phyloP scores from a whole-genome alignment of 2,888 invertebrate genomes.

The Selenia dentaria region DNA sequence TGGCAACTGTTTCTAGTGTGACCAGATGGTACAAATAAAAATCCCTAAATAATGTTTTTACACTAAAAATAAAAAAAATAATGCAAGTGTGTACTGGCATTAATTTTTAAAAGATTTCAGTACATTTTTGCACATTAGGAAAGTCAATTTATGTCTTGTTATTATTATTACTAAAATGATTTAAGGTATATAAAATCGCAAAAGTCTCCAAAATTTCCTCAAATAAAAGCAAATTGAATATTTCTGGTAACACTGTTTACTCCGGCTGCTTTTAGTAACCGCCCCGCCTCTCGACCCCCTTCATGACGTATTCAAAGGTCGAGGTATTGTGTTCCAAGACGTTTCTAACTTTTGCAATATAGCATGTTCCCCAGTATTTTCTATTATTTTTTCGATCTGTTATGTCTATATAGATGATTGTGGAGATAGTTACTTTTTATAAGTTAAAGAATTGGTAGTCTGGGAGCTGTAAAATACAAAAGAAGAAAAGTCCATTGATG shows the following conservation, averaged over 20 bases:
- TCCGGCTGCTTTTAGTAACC: slow-evolving; percentile 42
- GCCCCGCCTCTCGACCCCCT: slow-evolving; percentile 42
- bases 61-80: too few species aligned
- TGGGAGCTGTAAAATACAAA: slow-evolving; percentile 19
- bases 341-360: slow-evolving; percentile 49
- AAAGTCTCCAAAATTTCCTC: slow-evolving; percentile 28
- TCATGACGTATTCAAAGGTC: slow-evolving; percentile 57
- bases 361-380: slow-evolving; percentile 24
- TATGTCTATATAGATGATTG: not conserved
- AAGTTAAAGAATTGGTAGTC: not conserved
- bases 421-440: not conserved
- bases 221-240: slow-evolving; percentile 33
- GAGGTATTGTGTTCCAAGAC: slow-evolving; percentile 78
- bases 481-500: slow-evolving; percentile 49
- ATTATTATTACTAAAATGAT: too few species aligned
- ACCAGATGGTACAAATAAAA: slow-evolving; percentile 33
- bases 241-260: slow-evolving; percentile 54
- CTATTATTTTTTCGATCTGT: not conserved
- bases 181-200: too few species aligned
- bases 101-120: too few species aligned
- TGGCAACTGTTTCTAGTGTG: slow-evolving; percentile 45
- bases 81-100: too few species aligned
- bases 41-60: slow-evolving; percentile 32
- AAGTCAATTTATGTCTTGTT: too few species aligned
- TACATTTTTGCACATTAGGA: too few species aligned